Conservation (phyloP, 2,888 invertebrate genomes). For the Rhamnusium bicolor region DNA sequence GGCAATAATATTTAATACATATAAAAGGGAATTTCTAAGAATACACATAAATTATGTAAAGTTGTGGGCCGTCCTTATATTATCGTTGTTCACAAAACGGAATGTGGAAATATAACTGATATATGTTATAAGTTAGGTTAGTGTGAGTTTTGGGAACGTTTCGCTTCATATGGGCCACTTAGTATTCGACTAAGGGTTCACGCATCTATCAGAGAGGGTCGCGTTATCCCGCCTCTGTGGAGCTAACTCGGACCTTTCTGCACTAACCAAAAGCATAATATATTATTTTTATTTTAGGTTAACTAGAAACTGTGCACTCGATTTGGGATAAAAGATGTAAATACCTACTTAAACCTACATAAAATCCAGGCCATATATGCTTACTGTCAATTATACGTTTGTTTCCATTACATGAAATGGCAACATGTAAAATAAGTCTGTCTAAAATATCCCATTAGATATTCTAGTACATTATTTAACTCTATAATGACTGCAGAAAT, state of each 20-base stretch:
- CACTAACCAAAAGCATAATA: slow-evolving; percentile 32
- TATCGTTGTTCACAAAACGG: slow-evolving; percentile 41
- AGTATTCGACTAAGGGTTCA: slow-evolving; percentile 35
- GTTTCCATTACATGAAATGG: neutral
- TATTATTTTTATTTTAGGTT: slow-evolving; percentile 35
- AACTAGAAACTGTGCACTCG: slow-evolving; percentile 29
- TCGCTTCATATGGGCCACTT: slow-evolving; percentile 31
- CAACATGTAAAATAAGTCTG: neutral
- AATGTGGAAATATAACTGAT: slow-evolving; percentile 42
- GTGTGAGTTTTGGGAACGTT: slow-evolving; percentile 20
- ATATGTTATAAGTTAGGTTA: slow-evolving; percentile 30
- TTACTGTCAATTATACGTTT: neutral
- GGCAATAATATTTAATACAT: slow-evolving; percentile 17
- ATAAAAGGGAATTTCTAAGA: slow-evolving; percentile 37
- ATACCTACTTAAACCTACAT: slow-evolving; percentile 23
- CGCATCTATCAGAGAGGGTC: slow-evolving; percentile 34
- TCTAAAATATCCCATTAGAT: neutral
- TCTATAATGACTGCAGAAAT: no score
- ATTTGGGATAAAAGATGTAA: slow-evolving; percentile 32
- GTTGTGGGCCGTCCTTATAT: slow-evolving; percentile 32
- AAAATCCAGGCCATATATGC: slow-evolving; percentile 5
- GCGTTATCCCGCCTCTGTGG: slow-evolving; percentile 25
- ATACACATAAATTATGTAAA: slow-evolving; percentile 43
- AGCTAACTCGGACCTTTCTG: slow-evolving; percentile 28
- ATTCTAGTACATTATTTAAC: no score